These are phyloP conservation scores for Emys orbicularis DNA, from an alignment of 2,797 vertebrate genomes.

Conservation along the genomic window DNA sequence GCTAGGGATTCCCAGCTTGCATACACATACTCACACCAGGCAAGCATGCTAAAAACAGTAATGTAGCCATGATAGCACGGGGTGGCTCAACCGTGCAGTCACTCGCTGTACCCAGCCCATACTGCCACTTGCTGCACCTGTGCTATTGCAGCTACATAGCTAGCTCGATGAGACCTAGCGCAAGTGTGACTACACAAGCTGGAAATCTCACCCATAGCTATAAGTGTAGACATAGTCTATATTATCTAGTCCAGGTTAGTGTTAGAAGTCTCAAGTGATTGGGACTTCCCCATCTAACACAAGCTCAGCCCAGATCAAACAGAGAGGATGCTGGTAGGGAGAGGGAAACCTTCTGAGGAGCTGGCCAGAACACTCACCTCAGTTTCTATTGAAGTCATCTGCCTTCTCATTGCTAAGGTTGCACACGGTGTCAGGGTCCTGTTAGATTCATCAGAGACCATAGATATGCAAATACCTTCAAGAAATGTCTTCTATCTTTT, in stretches of 20 bases:
- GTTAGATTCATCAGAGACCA: background rate
- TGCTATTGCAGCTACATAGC: too few relatives aligned
- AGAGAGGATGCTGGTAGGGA: accelerated
- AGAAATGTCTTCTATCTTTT: background rate
- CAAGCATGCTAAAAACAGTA: too few relatives aligned
- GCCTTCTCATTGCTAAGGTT: background rate
- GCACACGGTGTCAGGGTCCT: background rate
- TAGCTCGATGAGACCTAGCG: too few relatives aligned
- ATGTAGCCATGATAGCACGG: too few relatives aligned
- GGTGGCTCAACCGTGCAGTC: too few relatives aligned
- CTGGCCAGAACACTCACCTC: background rate
- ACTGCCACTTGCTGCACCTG: too few relatives aligned
- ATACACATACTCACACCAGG: too few relatives aligned
- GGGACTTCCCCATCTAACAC: background rate
- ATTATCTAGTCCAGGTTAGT: background rate
- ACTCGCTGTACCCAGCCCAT: too few relatives aligned
- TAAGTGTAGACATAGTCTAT: too few relatives aligned
- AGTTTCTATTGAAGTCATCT: background rate
- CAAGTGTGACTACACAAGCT: too few relatives aligned
- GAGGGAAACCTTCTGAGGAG: background rate
- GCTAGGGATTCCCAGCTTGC: too few relatives aligned
- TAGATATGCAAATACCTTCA: background rate
- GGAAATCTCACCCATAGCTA: too few relatives aligned
- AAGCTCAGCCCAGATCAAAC: background rate
- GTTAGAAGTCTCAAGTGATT: background rate